A percentile compares a stretch with the other conserved stretches of the same genome.
phyloP scores from a whole-genome alignment of 1,140 invertebrate species.

The Scaptodrosophila lebanonensis region DNA sequence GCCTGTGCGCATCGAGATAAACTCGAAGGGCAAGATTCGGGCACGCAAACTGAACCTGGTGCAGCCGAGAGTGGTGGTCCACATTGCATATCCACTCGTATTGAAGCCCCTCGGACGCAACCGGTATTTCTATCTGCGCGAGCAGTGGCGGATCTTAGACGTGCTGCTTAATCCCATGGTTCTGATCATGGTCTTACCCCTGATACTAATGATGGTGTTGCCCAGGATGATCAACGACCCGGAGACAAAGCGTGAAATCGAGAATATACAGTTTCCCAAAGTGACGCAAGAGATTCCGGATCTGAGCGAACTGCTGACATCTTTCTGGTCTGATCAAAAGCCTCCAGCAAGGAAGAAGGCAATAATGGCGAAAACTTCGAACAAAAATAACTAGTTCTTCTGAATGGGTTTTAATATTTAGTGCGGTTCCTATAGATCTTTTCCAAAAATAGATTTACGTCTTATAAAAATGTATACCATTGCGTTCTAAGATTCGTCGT shows the following conservation, averaged over 20 bases:
- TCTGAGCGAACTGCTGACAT: conserved; percentile 91
- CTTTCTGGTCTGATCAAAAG: conserved; percentile 82
- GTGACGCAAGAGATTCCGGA: conserved; percentile 84
- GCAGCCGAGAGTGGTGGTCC: conserved; percentile 88
- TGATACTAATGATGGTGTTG: conserved; percentile 92
- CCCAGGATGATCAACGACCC: conserved; percentile 97
- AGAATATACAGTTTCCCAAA: conserved; percentile 81
- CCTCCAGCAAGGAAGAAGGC: conserved; percentile 8
- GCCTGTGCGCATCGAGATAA: conserved; percentile 92
- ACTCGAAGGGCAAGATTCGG: conserved; percentile 95
- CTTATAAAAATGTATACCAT: too few relatives aligned
- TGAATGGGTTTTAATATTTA: too few relatives aligned
- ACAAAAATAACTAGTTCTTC: too few relatives aligned
- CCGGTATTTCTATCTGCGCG: conserved; percentile 92
- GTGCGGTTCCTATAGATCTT: too few relatives aligned
- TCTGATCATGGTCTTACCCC: conserved; percentile 95
- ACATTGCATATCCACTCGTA: conserved; percentile 92
- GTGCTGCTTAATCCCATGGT: conserved; percentile 97
- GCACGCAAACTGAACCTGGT: conserved; percentile 95
- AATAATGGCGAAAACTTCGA: neutral
- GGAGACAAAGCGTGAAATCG: conserved; percentile 94
- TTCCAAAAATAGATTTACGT: too few relatives aligned
- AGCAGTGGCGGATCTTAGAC: conserved; percentile 93
- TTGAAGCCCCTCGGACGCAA: conserved; percentile 87
- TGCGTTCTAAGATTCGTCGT: too few relatives aligned